Conservation (phyloP, 2,113 vertebrate species). For the Blennius ocellaris region DNA sequence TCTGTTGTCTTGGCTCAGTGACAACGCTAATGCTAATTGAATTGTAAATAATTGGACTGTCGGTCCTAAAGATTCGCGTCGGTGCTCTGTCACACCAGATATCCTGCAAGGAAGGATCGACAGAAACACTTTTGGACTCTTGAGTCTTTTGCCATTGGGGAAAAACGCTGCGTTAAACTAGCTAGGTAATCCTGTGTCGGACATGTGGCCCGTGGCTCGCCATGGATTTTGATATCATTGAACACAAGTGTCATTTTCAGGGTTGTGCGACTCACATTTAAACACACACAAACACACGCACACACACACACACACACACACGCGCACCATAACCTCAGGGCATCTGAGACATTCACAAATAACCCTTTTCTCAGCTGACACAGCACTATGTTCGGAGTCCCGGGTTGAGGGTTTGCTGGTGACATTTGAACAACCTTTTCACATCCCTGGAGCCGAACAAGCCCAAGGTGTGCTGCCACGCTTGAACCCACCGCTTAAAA, state of each 20-base stretch:
- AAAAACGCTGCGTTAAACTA: conserved; percentile 16
- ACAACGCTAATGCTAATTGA: conserved; percentile 65
- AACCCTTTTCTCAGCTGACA: conserved; percentile 47
- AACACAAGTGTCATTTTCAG: conserved; percentile 42
- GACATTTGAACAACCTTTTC: conserved; percentile 80
- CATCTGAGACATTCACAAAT: conserved; percentile 69
- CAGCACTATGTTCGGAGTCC: conserved; percentile 44
- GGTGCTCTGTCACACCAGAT: conserved; percentile 2
- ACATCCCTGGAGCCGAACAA: conserved; percentile 60
- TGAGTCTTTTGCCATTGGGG: background rate
- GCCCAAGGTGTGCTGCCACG: conserved; percentile 60
- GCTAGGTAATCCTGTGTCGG: conserved; percentile 30
- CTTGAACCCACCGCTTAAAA: conserved; percentile 65
- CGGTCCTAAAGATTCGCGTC: conserved; percentile 35
- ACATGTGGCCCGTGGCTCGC: conserved; percentile 19
- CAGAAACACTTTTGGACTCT: background rate
- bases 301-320: conserved; percentile 32
- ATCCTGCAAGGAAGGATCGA: conserved; percentile 12
- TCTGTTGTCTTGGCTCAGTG: conserved; percentile 58
- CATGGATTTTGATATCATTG: conserved; percentile 36
- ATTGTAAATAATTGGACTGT: conserved; percentile 58
- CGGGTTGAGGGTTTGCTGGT: conserved; percentile 43
- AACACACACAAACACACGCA: background rate
- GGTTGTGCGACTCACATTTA: conserved; percentile 50
- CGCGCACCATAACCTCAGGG: conserved; percentile 51